Base-by-base conservation (phyloP, 53 echinoderm and acorn worm genomes). In the Patiria pectinifera region DNA sequence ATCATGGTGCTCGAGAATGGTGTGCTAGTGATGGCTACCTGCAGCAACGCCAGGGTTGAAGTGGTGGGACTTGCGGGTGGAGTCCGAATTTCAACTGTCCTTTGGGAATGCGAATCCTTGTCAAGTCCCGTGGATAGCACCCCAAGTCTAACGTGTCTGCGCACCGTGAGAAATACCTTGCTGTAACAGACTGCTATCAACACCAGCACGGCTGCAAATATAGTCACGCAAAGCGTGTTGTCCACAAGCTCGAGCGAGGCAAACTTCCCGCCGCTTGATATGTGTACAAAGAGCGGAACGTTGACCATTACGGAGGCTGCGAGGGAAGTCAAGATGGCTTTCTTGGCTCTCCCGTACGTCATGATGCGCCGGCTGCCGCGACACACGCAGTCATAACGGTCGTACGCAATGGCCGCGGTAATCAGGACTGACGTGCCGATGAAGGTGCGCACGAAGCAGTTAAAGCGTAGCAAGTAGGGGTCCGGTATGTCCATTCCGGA, bases 321-420 rank as follows among this genome's bases (percentile, higher is more conserved):
- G 21, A 18, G 21, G 21, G 70, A 70, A 70, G 70, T 18, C 4
- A 70, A 18, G 18, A 4, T 19, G 16, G 70, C 70, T 18, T 12
- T 70, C 21, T 70, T 70, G 70, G 70, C 70, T 18, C 16, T 13
- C 4, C 21, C 70, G 70, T 18, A 12, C 4, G 70, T 70, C 16
- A 70, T 15, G 5, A 70, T 18, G 16, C 70, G 70, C 70, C 70
- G 70, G 70, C 4, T 70, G 19, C 4, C 4, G 21, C 86, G 86
- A 72, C 86, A 86, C 5, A 86, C 75, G 48, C 72, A 72, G 86
- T 86, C 86, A 47, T 72, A 86, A 19, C 86, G 74, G 63, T 86
- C 86, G 15, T 45, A 69, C 45, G 85, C 85, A 10, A 85, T 85
- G 0, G 69, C 69, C 2, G 69, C 85, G 11, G 85, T 85, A 23